Evolutionary conservation across 23 tunicate species (phyloP), one percentile per base, ranked within the genome.

Genomic region (Styela plicata): DNA sequence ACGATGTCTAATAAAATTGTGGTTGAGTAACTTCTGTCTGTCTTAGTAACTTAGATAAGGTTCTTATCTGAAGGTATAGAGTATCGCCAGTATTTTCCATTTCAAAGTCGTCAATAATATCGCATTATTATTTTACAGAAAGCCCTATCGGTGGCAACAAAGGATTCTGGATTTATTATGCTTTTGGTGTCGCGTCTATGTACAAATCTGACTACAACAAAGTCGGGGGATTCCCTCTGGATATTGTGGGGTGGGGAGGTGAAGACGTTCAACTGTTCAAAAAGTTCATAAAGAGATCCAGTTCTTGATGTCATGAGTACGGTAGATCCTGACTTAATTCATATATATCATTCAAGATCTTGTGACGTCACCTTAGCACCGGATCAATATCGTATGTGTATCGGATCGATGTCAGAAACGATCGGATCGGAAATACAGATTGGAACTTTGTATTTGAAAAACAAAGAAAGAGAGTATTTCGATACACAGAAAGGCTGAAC

Each of bases 161-260:
- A 22, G 97, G 97, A n/a, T 92, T 92, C 74, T 92, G 97, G 97
- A 84, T 92, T 34, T 80, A 92, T 63, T 92, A 92, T 61, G 97
- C 90, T 27, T 92, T 52, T 86, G 97, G 97, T 1, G 87, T 92
- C 17, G 92, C 92, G 3, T 86, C 97, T 13, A 92, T 92, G 89
- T 87, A 92, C 57, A 92, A 92, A 67, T 30, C 74, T 26, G 97
- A 92, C 63, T 92, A 87, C 63, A 2, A 80, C 0, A 84, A 84
- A 63, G 92, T 87, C 26, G 97, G 97, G 18, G 97, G 97, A 16
- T 92, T 92, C 74, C 78, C 88, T 28, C 71, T 91, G 66, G 97
- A 92, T 31, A 92, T 92, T 73, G 63, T 33, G 33, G 97, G 97
- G 2, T 92, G 97, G 97, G 97, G 97, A 13, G 97, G 97, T 0